Evolutionary conservation across 1,140 invertebrate genomes (phyloP).

Genomic region (Drosophila orena): DNA sequence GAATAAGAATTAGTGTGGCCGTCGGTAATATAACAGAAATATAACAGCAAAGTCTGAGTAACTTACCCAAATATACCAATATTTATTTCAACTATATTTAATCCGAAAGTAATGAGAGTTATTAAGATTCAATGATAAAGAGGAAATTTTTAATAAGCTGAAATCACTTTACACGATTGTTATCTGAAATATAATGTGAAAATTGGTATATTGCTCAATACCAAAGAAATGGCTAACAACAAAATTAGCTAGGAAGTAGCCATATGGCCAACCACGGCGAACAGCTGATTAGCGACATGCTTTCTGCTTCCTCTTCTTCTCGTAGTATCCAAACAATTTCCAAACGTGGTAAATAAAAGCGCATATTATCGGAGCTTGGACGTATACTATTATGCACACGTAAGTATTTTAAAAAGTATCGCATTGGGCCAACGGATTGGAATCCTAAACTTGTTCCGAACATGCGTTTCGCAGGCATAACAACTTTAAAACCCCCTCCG

Average conservation of each 20-base stretch:
- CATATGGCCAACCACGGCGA: background rate
- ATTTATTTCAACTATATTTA: background rate
- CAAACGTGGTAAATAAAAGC: constrained; percentile 52
- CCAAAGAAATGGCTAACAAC: background rate
- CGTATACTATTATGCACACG: constrained; percentile 55
- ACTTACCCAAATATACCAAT: too few species aligned
- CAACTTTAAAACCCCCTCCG: constrained; percentile 70
- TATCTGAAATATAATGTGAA: too few species aligned
- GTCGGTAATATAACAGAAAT: too few species aligned
- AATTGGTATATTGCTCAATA: background rate
- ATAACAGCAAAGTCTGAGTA: too few species aligned
- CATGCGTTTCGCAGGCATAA: constrained; percentile 43
- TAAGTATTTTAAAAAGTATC: constrained; percentile 23
- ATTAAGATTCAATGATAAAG: too few species aligned
- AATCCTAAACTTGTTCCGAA: background rate
- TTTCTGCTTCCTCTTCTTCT: constrained; percentile 64
- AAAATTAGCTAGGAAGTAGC: background rate
- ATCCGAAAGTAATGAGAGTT: background rate
- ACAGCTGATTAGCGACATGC: constrained; percentile 51
- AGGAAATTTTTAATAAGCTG: too few species aligned
- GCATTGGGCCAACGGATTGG: too few species aligned
- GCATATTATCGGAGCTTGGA: constrained; percentile 10
- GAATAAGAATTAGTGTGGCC: constrained; percentile 1
- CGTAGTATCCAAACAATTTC: constrained; percentile 54
- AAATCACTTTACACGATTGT: too few species aligned